Evolutionary conservation across 2,888 invertebrate genomes (phyloP).

Genomic region (Neoascia interrupta): DNA sequence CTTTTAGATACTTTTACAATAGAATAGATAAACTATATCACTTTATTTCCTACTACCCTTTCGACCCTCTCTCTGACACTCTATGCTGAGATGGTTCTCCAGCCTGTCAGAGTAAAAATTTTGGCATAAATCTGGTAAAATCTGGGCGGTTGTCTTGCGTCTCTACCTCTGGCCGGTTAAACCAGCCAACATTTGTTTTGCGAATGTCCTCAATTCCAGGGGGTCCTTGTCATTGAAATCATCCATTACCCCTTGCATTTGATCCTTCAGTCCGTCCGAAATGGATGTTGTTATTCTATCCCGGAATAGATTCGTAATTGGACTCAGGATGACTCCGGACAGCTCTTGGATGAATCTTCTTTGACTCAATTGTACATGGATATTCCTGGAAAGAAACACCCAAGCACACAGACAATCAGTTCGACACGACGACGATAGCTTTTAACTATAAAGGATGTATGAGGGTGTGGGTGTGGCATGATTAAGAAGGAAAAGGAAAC

Average conservation of each 20-base stretch:
- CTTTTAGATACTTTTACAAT: conserved; percentile 42
- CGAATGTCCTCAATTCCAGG: conserved; percentile 75
- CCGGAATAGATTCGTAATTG: conserved; percentile 78
- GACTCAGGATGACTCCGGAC: conserved; percentile 77
- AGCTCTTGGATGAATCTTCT: conserved; percentile 75
- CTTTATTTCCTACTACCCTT: conserved; percentile 47
- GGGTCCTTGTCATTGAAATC: conserved; percentile 78
- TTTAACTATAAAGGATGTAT: too few relatives aligned
- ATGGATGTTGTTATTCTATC: conserved; percentile 78
- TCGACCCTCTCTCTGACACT: not conserved
- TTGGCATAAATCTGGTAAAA: conserved; percentile 56
- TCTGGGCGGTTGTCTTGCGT: not conserved
- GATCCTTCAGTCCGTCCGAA: conserved; percentile 77
- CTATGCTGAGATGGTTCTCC: not conserved
- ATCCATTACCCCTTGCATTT: conserved; percentile 77
- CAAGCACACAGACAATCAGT: too few relatives aligned
- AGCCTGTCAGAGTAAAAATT: conserved; percentile 30
- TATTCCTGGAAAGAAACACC: conserved; percentile 74
- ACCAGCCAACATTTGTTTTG: conserved; percentile 75
- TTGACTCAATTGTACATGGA: conserved; percentile 77
- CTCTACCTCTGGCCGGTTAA: conserved; percentile 71
- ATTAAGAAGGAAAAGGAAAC: conserved; percentile 43
- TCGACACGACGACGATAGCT: too few relatives aligned
- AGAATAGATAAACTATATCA: conserved; percentile 62
- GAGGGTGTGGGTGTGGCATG: too few relatives aligned